These are phyloP conservation scores for Premnoplex brunnescens DNA, from an alignment of 2,797 vertebrate genomes.

Conservation along the genomic window DNA sequence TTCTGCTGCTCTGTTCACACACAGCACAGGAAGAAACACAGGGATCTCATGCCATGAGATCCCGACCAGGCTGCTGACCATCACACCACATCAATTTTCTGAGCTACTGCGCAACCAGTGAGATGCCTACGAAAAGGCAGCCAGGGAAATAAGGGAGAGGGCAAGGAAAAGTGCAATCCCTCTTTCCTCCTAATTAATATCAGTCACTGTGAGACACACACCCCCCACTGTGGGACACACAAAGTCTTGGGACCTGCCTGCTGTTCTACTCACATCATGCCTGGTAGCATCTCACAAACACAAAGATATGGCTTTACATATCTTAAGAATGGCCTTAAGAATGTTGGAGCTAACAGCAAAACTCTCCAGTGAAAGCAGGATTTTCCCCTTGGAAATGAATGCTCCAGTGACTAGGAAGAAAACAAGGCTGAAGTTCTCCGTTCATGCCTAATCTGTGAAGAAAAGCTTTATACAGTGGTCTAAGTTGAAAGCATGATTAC, in stretches of 20 bases:
- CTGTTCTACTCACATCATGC: not conserved
- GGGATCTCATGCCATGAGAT: not conserved
- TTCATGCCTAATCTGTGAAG: slow-evolving; percentile 37
- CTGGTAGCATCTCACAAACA: not conserved
- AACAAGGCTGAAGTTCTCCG: slow-evolving; percentile 35
- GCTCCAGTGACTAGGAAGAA: slow-evolving; percentile 4
- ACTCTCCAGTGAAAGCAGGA: not conserved
- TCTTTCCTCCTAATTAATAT: not conserved
- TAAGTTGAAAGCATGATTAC: slow-evolving; percentile 60
- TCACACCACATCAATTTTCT: not conserved
- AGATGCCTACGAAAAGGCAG: rapidly evolving
- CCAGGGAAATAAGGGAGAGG: not conserved
- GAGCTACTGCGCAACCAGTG: not conserved
- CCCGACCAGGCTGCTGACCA: not conserved
- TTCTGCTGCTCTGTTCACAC: not conserved
- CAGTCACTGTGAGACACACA: not conserved
- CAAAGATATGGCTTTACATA: not conserved
- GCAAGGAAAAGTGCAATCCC: not conserved
- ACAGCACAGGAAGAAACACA: not conserved
- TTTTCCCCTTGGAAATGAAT: not conserved
- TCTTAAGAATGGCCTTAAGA: too few relatives aligned
- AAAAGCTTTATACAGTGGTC: slow-evolving; percentile 50
- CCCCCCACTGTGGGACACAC: rapidly evolving
- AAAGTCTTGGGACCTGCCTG: not conserved
- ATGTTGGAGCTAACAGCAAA: not conserved